Percentiles rank a stretch among this genome's conserved stretches.
These are phyloP conservation scores for Sycophaga agraensis DNA, from an alignment of 1,140 invertebrate genomes.

Conservation along the genomic window DNA sequence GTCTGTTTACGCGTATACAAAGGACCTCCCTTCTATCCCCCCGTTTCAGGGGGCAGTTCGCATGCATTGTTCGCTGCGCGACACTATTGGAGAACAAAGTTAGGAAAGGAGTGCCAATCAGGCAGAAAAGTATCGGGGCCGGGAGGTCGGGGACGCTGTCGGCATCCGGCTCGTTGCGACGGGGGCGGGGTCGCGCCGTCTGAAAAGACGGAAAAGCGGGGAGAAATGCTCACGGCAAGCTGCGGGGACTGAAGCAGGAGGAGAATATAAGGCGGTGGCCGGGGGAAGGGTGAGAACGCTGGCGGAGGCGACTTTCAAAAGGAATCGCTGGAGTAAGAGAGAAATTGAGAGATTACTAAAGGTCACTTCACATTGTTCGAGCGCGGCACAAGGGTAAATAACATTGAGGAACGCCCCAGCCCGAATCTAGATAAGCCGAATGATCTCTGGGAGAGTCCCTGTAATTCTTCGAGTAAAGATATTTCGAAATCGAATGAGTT, in stretches of 20 bases:
- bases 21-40: neutral
- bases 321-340: no score
- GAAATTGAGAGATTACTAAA: no score
- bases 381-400: no score
- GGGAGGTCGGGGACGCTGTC: neutral
- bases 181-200: neutral
- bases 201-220: neutral
- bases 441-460: no score
- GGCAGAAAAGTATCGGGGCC: constrained; percentile 20
- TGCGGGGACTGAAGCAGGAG: neutral
- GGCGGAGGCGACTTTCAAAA: no score
- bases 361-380: no score
- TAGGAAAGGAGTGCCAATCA: constrained; percentile 23
- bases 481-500: no score
- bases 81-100: constrained; percentile 22
- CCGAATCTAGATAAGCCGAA: no score
- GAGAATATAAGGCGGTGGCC: neutral
- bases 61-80: constrained; percentile 16
- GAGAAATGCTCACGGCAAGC: neutral
- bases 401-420: no score
- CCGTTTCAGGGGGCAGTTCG: neutral
- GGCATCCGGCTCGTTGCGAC: neutral
- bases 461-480: no score
- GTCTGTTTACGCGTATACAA: constrained; percentile 15
- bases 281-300: no score